These are phyloP conservation scores for Gobio gobio DNA, from an alignment of 2,113 vertebrate genomes.

Conservation along the genomic window DNA sequence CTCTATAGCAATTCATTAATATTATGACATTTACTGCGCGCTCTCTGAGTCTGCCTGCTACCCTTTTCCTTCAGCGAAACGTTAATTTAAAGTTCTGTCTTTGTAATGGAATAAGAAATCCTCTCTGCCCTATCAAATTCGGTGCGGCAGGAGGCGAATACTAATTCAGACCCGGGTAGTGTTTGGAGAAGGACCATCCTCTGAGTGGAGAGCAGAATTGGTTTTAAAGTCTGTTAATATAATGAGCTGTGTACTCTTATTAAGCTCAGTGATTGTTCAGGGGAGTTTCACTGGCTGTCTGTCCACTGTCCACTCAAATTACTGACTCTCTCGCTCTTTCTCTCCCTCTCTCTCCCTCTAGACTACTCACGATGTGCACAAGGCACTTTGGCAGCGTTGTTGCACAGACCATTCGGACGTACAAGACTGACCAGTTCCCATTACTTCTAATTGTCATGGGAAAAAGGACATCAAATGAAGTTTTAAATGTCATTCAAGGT, in stretches of 20 bases:
- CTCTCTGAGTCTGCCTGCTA: slow-evolving; percentile 97
- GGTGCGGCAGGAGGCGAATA: slow-evolving; percentile 93
- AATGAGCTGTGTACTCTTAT: slow-evolving; percentile 66
- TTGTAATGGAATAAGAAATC: slow-evolving; percentile 99
- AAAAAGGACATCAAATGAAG: slow-evolving; percentile 98
- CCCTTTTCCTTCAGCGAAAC: slow-evolving; percentile 99
- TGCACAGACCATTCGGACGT: slow-evolving; percentile 95
- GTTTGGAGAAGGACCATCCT: slow-evolving; percentile 72
- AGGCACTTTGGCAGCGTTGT: slow-evolving; percentile 97
- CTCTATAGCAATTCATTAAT: slow-evolving; percentile 99
- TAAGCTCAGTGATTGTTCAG: slow-evolving; percentile 47
- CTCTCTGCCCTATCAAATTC: slow-evolving; percentile 99
- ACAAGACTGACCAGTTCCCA: slow-evolving; percentile 98
- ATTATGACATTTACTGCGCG: slow-evolving; percentile 99
- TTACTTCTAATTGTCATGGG: slow-evolving; percentile 98
- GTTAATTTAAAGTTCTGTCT: slow-evolving; percentile 99
- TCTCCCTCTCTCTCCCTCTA: slow-evolving; percentile 61
- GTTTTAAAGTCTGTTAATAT: slow-evolving; percentile 75
- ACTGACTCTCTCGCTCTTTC: slow-evolving; percentile 28
- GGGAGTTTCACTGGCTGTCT: slow-evolving; percentile 40
- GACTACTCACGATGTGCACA: slow-evolving; percentile 96
- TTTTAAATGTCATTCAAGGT: slow-evolving; percentile 99
- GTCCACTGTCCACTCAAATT: slow-evolving; percentile 48
- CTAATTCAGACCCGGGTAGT: slow-evolving; percentile 84
- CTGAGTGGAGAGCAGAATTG: slow-evolving; percentile 72